Evolutionary conservation across 1,140 invertebrate species (phyloP).

Genomic region (Condylostylus longicornis): DNA sequence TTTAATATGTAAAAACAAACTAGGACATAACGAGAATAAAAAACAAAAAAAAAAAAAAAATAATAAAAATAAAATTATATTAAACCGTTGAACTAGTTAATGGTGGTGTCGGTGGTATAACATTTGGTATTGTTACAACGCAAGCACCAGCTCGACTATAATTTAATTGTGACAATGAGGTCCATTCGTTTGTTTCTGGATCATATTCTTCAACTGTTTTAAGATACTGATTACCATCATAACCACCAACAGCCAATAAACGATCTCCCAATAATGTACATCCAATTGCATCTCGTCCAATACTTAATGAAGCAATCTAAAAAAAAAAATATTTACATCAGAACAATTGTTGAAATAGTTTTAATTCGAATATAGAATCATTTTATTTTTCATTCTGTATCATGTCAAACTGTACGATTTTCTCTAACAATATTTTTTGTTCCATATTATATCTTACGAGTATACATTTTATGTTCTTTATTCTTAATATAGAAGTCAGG

Average conservation of each 20-base stretch:
- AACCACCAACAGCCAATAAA: constrained; percentile 82
- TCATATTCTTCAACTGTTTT: constrained; percentile 88
- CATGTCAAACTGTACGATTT: too few species aligned
- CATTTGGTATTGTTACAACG: constrained; percentile 51
- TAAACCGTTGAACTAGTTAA: constrained; percentile 31
- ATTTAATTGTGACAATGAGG: constrained; percentile 52
- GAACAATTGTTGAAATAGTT: too few species aligned
- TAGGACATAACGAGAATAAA: not conserved
- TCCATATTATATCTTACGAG: too few species aligned
- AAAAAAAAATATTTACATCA: not conserved
- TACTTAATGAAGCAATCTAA: constrained; percentile 57
- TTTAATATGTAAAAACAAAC: not conserved
- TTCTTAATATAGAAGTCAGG: too few species aligned
- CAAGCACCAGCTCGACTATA: constrained; percentile 73
- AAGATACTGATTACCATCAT: constrained; percentile 87
- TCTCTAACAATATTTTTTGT: too few species aligned
- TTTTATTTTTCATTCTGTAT: too few species aligned
- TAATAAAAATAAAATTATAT: constrained; percentile 11
- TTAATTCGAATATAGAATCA: too few species aligned
- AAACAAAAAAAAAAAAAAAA: not conserved
- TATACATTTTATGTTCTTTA: too few species aligned
- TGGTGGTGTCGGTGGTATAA: constrained; percentile 22
- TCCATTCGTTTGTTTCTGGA: constrained; percentile 76
- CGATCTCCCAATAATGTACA: constrained; percentile 79
- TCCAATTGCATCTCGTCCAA: constrained; percentile 80